Percentiles rank a stretch among this genome's conserved stretches.
Evolutionary conservation across 2,888 invertebrate species (phyloP).

Genomic region (Noctua comes): DNA sequence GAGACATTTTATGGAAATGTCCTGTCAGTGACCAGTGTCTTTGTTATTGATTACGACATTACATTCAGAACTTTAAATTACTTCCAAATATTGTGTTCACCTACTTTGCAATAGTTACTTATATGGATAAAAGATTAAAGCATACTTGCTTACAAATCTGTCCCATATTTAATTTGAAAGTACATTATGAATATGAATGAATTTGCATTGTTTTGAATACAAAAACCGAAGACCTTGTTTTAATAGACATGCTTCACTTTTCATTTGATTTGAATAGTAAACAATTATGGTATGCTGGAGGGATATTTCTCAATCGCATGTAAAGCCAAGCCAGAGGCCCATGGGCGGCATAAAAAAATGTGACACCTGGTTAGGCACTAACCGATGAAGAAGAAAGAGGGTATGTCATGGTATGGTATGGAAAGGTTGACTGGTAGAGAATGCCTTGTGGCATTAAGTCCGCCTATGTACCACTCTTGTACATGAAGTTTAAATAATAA

Average conservation of each 20-base stretch:
- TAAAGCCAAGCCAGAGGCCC: too few relatives aligned
- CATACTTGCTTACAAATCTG: not conserved
- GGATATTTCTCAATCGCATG: too few relatives aligned
- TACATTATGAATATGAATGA: not conserved
- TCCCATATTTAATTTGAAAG: not conserved
- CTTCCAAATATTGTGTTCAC: conserved; percentile 3
- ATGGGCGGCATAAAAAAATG: too few relatives aligned
- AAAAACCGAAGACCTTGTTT: conserved; percentile 12
- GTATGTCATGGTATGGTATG: too few relatives aligned
- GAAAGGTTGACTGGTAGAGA: too few relatives aligned
- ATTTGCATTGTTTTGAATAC: conserved; percentile 19
- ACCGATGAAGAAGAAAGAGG: too few relatives aligned
- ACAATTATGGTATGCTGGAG: not conserved
- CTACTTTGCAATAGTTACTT: conserved; percentile 10
- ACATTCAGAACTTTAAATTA: not conserved
- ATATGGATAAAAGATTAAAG: not conserved
- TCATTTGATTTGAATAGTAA: conserved; percentile 24
- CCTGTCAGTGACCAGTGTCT: not conserved
- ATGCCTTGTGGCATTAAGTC: too few relatives aligned
- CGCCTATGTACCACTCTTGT: too few relatives aligned
- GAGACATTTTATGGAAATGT: conserved; percentile 8
- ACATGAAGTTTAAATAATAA: too few relatives aligned
- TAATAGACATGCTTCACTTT: not conserved
- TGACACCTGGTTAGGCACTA: too few relatives aligned
- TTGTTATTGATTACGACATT: conserved; percentile 36